A percentile compares a stretch with the other conserved stretches of the same genome.
Evolutionary conservation across 64 coral and sea anemone species (phyloP).

Genomic region (Actinia tenebrosa): DNA sequence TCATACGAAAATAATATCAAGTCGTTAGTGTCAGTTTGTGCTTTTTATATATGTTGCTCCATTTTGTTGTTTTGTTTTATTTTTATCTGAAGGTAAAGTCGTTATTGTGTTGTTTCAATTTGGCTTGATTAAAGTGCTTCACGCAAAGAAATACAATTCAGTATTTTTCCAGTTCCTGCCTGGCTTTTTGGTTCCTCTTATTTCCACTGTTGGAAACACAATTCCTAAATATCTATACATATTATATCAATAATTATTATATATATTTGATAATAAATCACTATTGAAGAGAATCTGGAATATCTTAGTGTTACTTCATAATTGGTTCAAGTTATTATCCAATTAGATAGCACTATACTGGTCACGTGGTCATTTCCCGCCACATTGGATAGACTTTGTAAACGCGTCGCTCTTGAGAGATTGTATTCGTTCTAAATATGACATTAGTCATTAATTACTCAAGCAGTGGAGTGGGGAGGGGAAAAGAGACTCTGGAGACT

Average conservation of each 20-base stretch:
- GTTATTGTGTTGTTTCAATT: not conserved
- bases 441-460: too few species aligned
- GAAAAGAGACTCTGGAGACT: too few species aligned
- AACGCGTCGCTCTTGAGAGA: too few species aligned
- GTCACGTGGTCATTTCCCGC: not conserved
- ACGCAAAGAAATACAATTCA: not conserved
- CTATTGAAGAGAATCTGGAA: not conserved
- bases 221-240: not conserved
- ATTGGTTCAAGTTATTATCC: not conserved
- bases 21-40: not conserved
- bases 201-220: slow-evolving; percentile 2
- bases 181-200: not conserved
- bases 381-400: not conserved
- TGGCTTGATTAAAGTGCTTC: not conserved
- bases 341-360: not conserved
- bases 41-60: not conserved
- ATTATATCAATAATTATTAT: not conserved
- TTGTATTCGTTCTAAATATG: too few species aligned
- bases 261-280: slow-evolving; percentile 16
- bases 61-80: too few species aligned
- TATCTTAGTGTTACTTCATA: not conserved
- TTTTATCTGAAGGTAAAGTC: too few species aligned
- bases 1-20: too few species aligned
- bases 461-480: too few species aligned
- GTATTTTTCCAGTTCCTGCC: not conserved